Evolutionary conservation across 2,113 vertebrate genomes (phyloP).

Genomic region (Chitala chitala): DNA sequence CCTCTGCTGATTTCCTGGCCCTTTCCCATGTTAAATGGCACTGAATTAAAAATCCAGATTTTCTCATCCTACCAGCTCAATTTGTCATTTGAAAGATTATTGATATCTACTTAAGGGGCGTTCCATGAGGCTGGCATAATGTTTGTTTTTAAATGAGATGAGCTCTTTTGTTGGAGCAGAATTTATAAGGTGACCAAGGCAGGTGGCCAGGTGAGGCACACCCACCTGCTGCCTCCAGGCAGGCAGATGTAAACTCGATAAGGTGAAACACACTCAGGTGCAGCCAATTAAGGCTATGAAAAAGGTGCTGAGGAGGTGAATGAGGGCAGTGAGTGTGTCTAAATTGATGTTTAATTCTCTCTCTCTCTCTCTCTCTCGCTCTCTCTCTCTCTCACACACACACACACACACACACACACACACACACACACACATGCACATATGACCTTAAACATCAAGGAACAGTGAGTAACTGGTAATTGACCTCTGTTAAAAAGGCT

Average conservation of each 20-base stretch:
- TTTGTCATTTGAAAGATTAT: too few species aligned
- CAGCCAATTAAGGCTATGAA: background rate
- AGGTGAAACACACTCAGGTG: background rate
- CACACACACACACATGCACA: too few species aligned
- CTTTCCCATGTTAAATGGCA: too few species aligned
- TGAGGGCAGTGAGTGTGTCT: background rate
- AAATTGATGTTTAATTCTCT: background rate
- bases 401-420: too few species aligned
- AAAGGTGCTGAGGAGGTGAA: background rate
- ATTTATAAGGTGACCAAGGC: background rate
- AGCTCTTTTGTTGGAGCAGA: background rate
- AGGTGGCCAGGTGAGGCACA: background rate
- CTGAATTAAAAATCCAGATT: too few species aligned
- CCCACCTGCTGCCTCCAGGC: background rate
- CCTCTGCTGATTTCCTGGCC: too few species aligned
- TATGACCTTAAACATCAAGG: too few species aligned
- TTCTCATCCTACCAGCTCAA: too few species aligned
- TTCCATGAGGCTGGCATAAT: background rate
- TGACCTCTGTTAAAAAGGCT: too few species aligned
- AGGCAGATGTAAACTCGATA: background rate
- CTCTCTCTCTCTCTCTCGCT: too few species aligned
- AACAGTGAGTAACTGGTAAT: too few species aligned
- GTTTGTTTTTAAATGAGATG: background rate
- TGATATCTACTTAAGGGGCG: background rate
- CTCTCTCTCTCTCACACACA: too few species aligned